Percentiles rank a stretch among this genome's conserved stretches.
Conservation (phyloP, 2,797 vertebrate species). For the Catostomus latipinnis region DNA sequence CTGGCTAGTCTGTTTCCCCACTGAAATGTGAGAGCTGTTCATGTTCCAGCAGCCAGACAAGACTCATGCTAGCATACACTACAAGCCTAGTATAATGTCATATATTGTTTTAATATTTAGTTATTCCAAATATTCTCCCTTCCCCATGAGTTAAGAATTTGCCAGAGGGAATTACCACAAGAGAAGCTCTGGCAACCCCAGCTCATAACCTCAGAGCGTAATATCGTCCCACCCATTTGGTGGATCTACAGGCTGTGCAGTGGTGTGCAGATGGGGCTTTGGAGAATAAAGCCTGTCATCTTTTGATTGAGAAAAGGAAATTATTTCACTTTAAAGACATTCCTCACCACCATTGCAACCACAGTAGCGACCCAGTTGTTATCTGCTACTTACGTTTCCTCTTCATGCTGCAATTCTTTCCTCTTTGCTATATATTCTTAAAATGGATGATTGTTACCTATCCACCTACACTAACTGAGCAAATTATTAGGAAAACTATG, state of each 20-base stretch:
- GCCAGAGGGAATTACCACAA: slow-evolving; percentile 30
- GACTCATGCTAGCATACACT: background rate
- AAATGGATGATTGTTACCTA: slow-evolving; percentile 83
- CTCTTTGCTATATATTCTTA: slow-evolving; percentile 36
- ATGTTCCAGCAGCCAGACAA: slow-evolving; percentile 9
- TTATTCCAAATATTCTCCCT: slow-evolving; percentile 24
- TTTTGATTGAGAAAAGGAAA: slow-evolving; percentile 94
- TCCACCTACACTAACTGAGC: slow-evolving; percentile 68
- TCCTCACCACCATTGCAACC: slow-evolving; percentile 70
- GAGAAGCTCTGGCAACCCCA: slow-evolving; percentile 44
- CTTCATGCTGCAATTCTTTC: slow-evolving; percentile 46
- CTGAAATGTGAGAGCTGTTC: slow-evolving; percentile 48
- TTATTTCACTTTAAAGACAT: slow-evolving; percentile 92
- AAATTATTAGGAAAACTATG: too few species aligned
- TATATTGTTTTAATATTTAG: slow-evolving; percentile 39
- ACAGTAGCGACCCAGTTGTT: slow-evolving; percentile 52
- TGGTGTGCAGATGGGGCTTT: slow-evolving; percentile 88
- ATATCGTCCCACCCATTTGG: slow-evolving; percentile 31
- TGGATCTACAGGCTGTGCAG: slow-evolving; percentile 69
- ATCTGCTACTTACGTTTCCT: slow-evolving; percentile 68
- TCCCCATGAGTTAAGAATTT: slow-evolving; percentile 8
- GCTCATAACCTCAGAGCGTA: slow-evolving; percentile 49
- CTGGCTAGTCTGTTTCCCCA: slow-evolving; percentile 34
- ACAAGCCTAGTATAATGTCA: slow-evolving; percentile 14
- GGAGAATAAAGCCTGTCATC: slow-evolving; percentile 85